Percentiles rank a stretch among this genome's conserved stretches.
phyloP scores from a whole-genome alignment of 2,888 invertebrate genomes.

The Augochlorella aurata region DNA sequence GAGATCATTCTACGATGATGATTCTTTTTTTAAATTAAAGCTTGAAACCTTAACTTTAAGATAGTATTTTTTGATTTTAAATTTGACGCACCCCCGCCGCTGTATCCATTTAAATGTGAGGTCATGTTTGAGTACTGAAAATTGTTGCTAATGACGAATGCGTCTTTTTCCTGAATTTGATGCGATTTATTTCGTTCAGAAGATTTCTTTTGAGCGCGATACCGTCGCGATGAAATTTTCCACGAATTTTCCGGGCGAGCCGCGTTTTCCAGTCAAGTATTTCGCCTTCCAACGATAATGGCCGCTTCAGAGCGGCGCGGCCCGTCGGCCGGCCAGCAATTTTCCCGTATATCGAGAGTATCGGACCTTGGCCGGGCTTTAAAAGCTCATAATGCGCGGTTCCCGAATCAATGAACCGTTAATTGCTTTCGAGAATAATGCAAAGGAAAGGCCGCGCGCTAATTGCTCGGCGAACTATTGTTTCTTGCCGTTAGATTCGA shows the following conservation, averaged over 20 bases:
- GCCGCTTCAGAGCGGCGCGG: not conserved
- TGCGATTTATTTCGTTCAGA: not conserved
- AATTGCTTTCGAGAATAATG: conserved; percentile 47
- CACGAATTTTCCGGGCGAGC: not conserved
- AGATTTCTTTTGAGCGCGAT: not conserved
- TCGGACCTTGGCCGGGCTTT: conserved; percentile 35
- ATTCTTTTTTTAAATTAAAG: no score
- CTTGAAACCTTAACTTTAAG: no score
- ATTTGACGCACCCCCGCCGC: no score
- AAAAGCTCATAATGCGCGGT: conserved; percentile 39
- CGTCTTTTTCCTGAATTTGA: no score
- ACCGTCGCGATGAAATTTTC: not conserved
- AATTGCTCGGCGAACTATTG: conserved; percentile 40
- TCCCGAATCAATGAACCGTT: conserved; percentile 50
- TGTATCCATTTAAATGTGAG: no score
- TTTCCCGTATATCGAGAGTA: conserved; percentile 36
- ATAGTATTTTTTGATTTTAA: no score
- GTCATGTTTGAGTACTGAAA: no score
- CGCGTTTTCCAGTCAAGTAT: not conserved
- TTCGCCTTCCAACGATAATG: conserved; percentile 19
- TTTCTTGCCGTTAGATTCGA: not conserved
- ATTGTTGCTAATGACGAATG: no score
- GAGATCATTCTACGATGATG: no score
- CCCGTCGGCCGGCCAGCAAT: conserved; percentile 1
- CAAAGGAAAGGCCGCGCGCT: conserved; percentile 23